A percentile compares a stretch with the other conserved stretches of the same genome.
Conservation (phyloP, 1,140 invertebrate genomes). For the Stratiolaelaps scimitus region DNA sequence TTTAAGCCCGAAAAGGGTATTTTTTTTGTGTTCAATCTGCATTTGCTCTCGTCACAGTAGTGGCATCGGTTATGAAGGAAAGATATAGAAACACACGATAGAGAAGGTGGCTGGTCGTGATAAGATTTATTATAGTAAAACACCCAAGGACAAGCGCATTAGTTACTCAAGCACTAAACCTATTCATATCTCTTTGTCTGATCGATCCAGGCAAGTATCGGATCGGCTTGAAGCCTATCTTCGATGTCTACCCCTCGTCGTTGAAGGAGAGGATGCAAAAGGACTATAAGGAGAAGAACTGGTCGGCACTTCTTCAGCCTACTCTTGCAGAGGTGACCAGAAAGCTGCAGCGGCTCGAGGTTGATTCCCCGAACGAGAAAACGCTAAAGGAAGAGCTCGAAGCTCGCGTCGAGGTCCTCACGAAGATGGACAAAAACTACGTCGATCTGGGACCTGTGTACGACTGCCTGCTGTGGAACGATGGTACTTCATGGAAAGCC, state of each 20-base stretch:
- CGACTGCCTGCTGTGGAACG: constrained; percentile 84
- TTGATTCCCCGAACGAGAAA: constrained; percentile 55
- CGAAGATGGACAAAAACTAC: constrained; percentile 70
- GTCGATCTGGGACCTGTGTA: constrained; percentile 71
- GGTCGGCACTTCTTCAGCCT: constrained; percentile 68
- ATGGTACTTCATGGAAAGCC: constrained; percentile 56
- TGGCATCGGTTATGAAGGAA: too few species aligned
- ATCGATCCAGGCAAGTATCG: constrained; percentile 38
- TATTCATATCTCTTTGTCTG: background rate
- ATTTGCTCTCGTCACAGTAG: too few species aligned
- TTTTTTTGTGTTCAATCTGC: too few species aligned
- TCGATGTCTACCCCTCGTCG: constrained; percentile 69
- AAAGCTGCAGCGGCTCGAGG: constrained; percentile 51
- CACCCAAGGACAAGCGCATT: too few species aligned
- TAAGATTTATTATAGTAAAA: too few species aligned
- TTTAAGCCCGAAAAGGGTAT: too few species aligned
- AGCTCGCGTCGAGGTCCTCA: constrained; percentile 66
- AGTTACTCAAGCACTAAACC: too few species aligned
- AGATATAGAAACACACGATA: too few species aligned
- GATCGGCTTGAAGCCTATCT: constrained; percentile 70
- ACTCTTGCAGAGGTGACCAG: constrained; percentile 59
- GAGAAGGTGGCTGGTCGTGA: too few species aligned
- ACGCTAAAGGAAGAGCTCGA: constrained; percentile 77
- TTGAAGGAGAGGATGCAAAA: constrained; percentile 67
- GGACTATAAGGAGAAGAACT: constrained; percentile 65